phyloP scores from a whole-genome alignment of 1,140 invertebrate species.

The Chymomyza costata region DNA sequence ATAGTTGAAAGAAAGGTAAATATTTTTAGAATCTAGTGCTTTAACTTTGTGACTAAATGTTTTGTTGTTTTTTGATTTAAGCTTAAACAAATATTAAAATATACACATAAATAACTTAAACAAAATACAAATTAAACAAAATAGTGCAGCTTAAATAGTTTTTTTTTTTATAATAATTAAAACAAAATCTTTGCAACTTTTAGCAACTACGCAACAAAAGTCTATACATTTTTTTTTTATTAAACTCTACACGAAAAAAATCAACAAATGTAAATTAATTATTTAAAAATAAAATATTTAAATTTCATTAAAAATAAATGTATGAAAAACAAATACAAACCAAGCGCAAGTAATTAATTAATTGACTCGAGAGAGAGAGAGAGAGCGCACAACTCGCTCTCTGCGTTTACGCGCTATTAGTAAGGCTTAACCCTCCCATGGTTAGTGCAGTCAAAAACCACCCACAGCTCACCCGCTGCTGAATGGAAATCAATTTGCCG shows the following conservation, averaged over 20 bases:
- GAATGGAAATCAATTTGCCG: constrained; percentile 36
- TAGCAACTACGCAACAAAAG: constrained; percentile 15
- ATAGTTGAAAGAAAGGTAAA: constrained; percentile 15
- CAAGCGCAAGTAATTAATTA: constrained; percentile 1
- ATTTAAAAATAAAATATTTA: constrained; percentile 61
- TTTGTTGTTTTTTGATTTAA: constrained; percentile 30
- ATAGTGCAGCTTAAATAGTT: constrained; percentile 33
- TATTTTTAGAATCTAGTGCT: constrained; percentile 46
- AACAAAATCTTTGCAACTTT: constrained; percentile 9
- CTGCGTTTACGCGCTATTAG: background rate
- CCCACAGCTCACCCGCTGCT: background rate
- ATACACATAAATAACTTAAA: constrained; percentile 17
- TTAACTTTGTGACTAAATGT: constrained; percentile 33
- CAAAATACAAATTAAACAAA: constrained; percentile 17
- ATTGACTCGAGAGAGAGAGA: background rate
- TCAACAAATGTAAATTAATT: constrained; percentile 54
- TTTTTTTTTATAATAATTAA: constrained; percentile 21
- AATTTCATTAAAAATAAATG: constrained; percentile 68
- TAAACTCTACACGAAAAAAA: background rate
- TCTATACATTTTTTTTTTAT: constrained; percentile 5
- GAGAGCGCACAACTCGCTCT: too few relatives aligned
- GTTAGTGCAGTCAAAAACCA: background rate
- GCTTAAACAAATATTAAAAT: constrained; percentile 20
- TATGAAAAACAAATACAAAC: constrained; percentile 38
- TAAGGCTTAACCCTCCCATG: background rate